Percentiles rank a stretch among this genome's conserved stretches.
phyloP scores from a whole-genome alignment of 1,140 invertebrate species.

The Akabosia matsudoensis region DNA sequence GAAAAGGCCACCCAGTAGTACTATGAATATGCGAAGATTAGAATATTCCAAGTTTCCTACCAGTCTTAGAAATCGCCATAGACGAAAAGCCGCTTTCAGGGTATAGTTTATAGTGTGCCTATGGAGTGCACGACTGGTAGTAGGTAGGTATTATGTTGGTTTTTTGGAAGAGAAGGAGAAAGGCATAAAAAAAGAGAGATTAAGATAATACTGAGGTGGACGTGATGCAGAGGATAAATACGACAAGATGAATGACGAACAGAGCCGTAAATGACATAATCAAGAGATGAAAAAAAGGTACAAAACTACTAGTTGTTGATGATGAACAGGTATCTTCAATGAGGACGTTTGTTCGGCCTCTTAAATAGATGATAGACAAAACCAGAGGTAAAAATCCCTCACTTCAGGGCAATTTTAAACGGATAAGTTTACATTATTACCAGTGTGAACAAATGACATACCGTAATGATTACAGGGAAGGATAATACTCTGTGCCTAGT shows the following conservation, averaged over 20 bases:
- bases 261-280: constrained; percentile 42
- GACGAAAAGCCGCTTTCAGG: background rate
- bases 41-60: constrained; percentile 6
- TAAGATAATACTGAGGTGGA: constrained; percentile 16
- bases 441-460: background rate
- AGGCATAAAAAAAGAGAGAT: background rate
- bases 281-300: constrained; percentile 30
- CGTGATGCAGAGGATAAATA: constrained; percentile 28
- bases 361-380: no score
- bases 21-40: constrained; percentile 7
- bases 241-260: constrained; percentile 39
- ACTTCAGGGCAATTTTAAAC: background rate
- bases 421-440: background rate
- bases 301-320: constrained; percentile 39
- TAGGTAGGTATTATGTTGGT: background rate
- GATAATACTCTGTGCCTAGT: background rate
- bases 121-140: no score
- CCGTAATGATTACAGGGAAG: background rate
- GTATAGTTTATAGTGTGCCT: background rate
- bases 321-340: background rate
- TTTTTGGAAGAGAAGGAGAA: background rate
- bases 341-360: no score
- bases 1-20: constrained; percentile 18
- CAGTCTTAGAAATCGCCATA: background rate
- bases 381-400: background rate